Percentiles rank a stretch among this genome's conserved stretches.
Conservation (phyloP, 2,888 invertebrate species). For the Cheilosia soror region DNA sequence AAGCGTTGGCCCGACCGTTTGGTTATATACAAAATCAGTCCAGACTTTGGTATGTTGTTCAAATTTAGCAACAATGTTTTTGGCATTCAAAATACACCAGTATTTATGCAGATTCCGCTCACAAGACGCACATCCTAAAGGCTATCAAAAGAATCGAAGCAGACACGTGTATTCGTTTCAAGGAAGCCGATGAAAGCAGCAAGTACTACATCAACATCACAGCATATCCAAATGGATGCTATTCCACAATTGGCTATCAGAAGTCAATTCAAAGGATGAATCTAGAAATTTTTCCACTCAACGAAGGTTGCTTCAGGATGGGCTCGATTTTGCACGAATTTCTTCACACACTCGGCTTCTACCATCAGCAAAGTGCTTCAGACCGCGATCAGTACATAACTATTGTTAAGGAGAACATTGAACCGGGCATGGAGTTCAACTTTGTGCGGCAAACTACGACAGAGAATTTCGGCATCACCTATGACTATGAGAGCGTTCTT, state of each 20-base stretch:
- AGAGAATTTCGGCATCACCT: slow-evolving; percentile 87
- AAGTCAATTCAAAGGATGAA: slow-evolving; percentile 81
- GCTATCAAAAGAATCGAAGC: slow-evolving; percentile 90
- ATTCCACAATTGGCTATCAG: slow-evolving; percentile 89
- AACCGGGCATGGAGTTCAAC: slow-evolving; percentile 86
- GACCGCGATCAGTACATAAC: slow-evolving; percentile 89
- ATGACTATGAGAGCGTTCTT: slow-evolving; percentile 92
- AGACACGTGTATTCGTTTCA: slow-evolving; percentile 89
- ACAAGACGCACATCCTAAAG: slow-evolving; percentile 86
- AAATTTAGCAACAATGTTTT: not conserved
- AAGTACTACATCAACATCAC: slow-evolving; percentile 79
- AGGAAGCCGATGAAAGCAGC: slow-evolving; percentile 85
- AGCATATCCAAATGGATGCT: slow-evolving; percentile 88
- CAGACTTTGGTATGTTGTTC: slow-evolving; percentile 40
- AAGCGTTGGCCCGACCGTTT: slow-evolving; percentile 87
- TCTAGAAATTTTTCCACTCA: slow-evolving; percentile 78
- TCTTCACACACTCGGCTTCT: slow-evolving; percentile 90
- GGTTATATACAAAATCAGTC: slow-evolving; percentile 87
- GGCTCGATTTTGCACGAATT: slow-evolving; percentile 90
- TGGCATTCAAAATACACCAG: no score
- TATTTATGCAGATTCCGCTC: slow-evolving; percentile 82
- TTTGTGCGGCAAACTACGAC: slow-evolving; percentile 87
- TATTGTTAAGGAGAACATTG: slow-evolving; percentile 84
- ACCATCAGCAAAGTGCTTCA: slow-evolving; percentile 91
- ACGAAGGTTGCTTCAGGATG: slow-evolving; percentile 80